A percentile compares a stretch with the other conserved stretches of the same genome.
Evolutionary conservation across 2,797 vertebrate species (phyloP).

Genomic region (Euphonia xanthogaster): DNA sequence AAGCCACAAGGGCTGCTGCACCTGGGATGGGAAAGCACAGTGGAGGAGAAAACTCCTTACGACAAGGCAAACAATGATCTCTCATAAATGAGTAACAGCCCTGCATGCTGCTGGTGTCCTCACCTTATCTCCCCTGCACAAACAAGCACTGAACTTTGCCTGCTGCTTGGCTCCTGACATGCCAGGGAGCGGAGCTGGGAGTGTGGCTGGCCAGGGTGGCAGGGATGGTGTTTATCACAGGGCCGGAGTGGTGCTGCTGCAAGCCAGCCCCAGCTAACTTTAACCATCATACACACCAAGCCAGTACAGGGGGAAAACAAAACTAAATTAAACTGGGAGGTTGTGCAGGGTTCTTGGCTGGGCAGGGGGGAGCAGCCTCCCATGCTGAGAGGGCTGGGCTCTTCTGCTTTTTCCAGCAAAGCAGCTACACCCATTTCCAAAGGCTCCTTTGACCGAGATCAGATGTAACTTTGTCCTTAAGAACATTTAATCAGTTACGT

Average conservation of each 20-base stretch:
- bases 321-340: background rate
- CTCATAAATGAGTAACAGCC: slow-evolving; percentile 30
- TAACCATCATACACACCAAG: background rate
- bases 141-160: slow-evolving; percentile 59
- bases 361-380: background rate
- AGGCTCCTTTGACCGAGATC: background rate
- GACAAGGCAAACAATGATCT: background rate
- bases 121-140: background rate
- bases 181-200: background rate
- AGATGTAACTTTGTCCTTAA: slow-evolving; percentile 54
- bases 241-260: fast-evolving
- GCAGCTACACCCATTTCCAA: background rate
- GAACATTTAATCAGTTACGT: background rate
- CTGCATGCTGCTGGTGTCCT: background rate
- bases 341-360: background rate
- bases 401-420: background rate
- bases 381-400: background rate
- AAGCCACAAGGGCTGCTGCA: background rate
- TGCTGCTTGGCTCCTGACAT: background rate
- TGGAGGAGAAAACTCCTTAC: background rate
- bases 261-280: background rate
- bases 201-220: fast-evolving
- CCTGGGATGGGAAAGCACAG: background rate
- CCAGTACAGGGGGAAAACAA: background rate
- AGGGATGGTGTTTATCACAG: background rate